Evolutionary conservation across 2,888 invertebrate species (phyloP).

Genomic region (Monochamus alternatus): DNA sequence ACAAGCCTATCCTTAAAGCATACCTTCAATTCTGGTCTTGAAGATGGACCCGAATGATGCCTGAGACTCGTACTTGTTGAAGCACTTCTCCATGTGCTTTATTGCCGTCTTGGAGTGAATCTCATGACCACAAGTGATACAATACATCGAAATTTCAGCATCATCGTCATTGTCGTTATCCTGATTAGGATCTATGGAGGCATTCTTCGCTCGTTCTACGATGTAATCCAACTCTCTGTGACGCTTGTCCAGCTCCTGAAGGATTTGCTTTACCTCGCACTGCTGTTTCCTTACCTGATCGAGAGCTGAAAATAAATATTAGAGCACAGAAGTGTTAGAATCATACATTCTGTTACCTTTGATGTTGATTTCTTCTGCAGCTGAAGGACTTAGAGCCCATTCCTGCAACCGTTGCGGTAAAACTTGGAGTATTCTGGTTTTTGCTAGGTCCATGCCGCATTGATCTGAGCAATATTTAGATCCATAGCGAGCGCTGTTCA

Average conservation of each 20-base stretch:
- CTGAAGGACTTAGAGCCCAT: slow-evolving; percentile 90
- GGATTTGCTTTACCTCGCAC: slow-evolving; percentile 82
- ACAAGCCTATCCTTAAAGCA: not conserved
- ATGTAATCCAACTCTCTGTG: slow-evolving; percentile 86
- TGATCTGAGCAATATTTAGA: slow-evolving; percentile 96
- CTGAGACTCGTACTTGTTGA: slow-evolving; percentile 97
- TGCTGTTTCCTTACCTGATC: slow-evolving; percentile 83
- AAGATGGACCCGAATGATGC: slow-evolving; percentile 97
- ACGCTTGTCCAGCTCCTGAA: slow-evolving; percentile 86
- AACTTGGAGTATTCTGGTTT: slow-evolving; percentile 87
- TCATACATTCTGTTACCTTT: slow-evolving; percentile 57
- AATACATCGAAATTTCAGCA: slow-evolving; percentile 89
- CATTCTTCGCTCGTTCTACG: slow-evolving; percentile 84
- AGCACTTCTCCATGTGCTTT: slow-evolving; percentile 98
- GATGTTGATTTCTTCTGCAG: slow-evolving; percentile 86
- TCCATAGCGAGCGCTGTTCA: slow-evolving; percentile 80
- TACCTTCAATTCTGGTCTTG: slow-evolving; percentile 92
- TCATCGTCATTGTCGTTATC: slow-evolving; percentile 79
- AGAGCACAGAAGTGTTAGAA: no score
- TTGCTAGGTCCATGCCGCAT: slow-evolving; percentile 92
- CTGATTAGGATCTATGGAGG: slow-evolving; percentile 78
- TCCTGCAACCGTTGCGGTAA: slow-evolving; percentile 84
- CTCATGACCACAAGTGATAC: slow-evolving; percentile 97
- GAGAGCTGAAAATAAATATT: slow-evolving; percentile 56
- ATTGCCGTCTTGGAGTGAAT: slow-evolving; percentile 93